Evolutionary conservation across 2,113 vertebrate genomes (phyloP).

Genomic region (Engystomops pustulosus): DNA sequence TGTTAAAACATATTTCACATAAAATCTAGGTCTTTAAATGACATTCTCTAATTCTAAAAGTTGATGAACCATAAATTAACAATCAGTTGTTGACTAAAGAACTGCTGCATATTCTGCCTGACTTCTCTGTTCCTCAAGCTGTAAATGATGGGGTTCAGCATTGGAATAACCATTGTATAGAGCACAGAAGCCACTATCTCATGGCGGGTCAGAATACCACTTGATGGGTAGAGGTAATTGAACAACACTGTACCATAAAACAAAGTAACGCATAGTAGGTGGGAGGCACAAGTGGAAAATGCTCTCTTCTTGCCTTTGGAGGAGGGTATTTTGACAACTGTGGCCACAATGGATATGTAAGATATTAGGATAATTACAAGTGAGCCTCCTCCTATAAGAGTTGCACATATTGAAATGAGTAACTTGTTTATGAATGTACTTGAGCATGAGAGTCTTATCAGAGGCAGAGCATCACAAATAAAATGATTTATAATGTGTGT

Average conservation of each 20-base stretch:
- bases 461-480: conserved; percentile 45
- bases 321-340: conserved; percentile 55
- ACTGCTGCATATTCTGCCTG: neutral
- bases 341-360: conserved; percentile 50
- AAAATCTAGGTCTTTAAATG: neutral
- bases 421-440: conserved; percentile 38
- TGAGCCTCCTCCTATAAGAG: conserved; percentile 45
- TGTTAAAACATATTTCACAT: neutral
- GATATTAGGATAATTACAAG: conserved; percentile 48
- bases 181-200: conserved; percentile 70
- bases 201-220: conserved; percentile 33
- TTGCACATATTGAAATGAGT: conserved; percentile 26
- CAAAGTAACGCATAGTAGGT: conserved; percentile 56
- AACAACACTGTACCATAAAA: conserved; percentile 60
- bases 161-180: conserved; percentile 69
- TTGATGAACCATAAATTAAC: neutral
- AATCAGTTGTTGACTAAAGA: neutral
- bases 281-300: conserved; percentile 59
- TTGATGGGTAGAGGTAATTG: conserved; percentile 55
- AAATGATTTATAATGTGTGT: conserved; percentile 42
- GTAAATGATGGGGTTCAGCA: conserved; percentile 69
- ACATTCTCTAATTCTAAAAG: neutral
- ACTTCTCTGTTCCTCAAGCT: conserved; percentile 68
- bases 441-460: conserved; percentile 48
- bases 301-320: conserved; percentile 54